Evolutionary conservation across 2,797 vertebrate genomes (phyloP).

Genomic region (Mormyrus hasselquistii): DNA sequence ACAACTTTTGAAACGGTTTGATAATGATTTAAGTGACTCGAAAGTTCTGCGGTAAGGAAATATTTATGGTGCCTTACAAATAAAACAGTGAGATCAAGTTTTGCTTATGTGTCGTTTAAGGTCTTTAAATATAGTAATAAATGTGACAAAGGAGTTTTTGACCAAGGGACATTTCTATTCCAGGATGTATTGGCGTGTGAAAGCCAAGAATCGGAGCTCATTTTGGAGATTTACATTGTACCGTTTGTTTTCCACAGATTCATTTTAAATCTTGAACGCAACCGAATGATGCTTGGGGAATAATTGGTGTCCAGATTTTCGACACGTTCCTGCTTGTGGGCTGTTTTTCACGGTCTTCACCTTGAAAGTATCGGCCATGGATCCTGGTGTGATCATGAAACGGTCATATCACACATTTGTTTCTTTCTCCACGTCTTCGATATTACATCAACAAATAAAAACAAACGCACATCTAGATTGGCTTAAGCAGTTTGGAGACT

Average conservation of each 20-base stretch:
- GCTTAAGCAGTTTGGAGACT: not conserved
- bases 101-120: not conserved
- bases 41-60: conserved; percentile 69
- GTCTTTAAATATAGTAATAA: not conserved
- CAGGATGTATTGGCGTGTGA: not conserved
- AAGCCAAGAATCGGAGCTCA: not conserved
- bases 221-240: not conserved
- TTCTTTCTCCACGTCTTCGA: not conserved
- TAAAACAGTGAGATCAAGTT: conserved; percentile 35
- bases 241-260: not conserved
- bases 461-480: not conserved
- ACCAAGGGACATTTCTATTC: not conserved
- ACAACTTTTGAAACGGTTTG: conserved; percentile 25
- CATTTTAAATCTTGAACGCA: not conserved
- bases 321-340: not conserved
- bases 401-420: not conserved
- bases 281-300: not conserved
- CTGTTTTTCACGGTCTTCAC: not conserved
- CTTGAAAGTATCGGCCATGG: not conserved
- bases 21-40: conserved; percentile 62
- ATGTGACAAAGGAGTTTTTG: not conserved
- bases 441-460: not conserved
- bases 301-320: not conserved
- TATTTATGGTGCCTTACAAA: conserved; percentile 72
- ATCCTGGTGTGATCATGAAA: not conserved